These are phyloP conservation scores for Drosophila gunungcola DNA, from an alignment of 1,140 invertebrate genomes.

Conservation along the genomic window DNA sequence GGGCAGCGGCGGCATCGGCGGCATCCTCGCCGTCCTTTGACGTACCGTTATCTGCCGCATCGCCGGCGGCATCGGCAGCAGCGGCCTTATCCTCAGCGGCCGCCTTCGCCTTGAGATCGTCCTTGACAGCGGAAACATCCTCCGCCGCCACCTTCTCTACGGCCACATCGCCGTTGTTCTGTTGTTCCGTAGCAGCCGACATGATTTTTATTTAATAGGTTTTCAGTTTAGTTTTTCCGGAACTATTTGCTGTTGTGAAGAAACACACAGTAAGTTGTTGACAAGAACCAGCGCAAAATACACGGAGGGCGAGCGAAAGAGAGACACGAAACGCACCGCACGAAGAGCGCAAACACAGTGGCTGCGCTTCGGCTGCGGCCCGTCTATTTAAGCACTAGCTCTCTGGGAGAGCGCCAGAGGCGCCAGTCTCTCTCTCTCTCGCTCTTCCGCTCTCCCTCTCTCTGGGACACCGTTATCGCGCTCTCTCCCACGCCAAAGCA, in stretches of 20 bases:
- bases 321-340: conserved; percentile 67
- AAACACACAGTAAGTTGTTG: conserved; percentile 39
- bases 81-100: conserved; percentile 72
- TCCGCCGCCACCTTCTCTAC: conserved; percentile 81
- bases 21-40: conserved; percentile 74
- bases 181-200: conserved; percentile 84
- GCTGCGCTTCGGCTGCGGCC: conserved; percentile 50
- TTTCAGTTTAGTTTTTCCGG: conserved; percentile 37
- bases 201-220: conserved; percentile 60
- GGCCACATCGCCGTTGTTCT: conserved; percentile 83
- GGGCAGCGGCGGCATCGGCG: conserved; percentile 67
- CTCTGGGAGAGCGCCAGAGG: conserved; percentile 3
- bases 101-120: conserved; percentile 83
- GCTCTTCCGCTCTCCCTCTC: conserved; percentile 16
- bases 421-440: conserved; percentile 46
- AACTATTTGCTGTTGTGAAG: conserved; percentile 60
- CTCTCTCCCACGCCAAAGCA: conserved; percentile 50
- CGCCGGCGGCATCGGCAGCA: conserved; percentile 70
- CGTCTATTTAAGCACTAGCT: conserved; percentile 70
- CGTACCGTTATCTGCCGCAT: conserved; percentile 78
- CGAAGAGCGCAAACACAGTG: conserved; percentile 82
- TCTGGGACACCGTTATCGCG: conserved; percentile 35
- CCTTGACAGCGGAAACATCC: conserved; percentile 71
- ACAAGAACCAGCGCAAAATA: conserved; percentile 77
- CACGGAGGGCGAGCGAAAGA: conserved; percentile 39